phyloP scores from a whole-genome alignment of 2,888 invertebrate genomes.

The Aquatica leii region DNA sequence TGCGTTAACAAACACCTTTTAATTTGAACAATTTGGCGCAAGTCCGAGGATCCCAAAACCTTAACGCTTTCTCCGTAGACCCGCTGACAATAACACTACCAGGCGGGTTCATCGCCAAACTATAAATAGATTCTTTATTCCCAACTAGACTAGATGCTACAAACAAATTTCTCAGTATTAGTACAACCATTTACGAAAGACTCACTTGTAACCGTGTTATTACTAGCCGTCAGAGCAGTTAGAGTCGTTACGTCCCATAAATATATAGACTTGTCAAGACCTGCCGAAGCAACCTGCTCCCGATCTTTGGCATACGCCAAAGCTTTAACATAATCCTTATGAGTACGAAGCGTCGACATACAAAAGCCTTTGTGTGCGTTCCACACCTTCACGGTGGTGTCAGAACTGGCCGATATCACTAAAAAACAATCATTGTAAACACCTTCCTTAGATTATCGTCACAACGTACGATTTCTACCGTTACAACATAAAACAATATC shows the following conservation, averaged over 20 bases:
- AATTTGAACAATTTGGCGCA: conserved; percentile 95
- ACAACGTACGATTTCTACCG: conserved; percentile 87
- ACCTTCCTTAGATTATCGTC: not conserved
- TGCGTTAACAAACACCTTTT: too few species aligned
- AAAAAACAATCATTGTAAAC: too few species aligned
- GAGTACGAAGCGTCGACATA: conserved; percentile 97
- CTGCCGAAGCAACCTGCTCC: conserved; percentile 96
- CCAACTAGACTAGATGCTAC: conserved; percentile 95
- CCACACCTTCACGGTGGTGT: conserved; percentile 99
- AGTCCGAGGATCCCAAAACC: conserved; percentile 97
- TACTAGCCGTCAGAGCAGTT: conserved; percentile 96
- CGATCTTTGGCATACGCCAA: conserved; percentile 97
- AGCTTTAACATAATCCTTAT: conserved; percentile 98
- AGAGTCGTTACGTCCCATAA: conserved; percentile 99
- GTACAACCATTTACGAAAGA: conserved; percentile 27
- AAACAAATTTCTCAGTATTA: conserved; percentile 17
- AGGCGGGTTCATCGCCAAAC: conserved; percentile 96
- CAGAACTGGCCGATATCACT: conserved; percentile 99
- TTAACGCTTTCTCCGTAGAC: conserved; percentile 91
- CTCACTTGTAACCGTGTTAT: conserved; percentile 97
- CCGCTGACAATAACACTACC: conserved; percentile 97
- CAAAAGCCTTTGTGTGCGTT: conserved; percentile 99
- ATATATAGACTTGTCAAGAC: conserved; percentile 95
- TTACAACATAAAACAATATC: conserved; percentile 98
- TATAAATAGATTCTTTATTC: conserved; percentile 98